Base-by-base conservation (phyloP, 2,113 vertebrate genomes). In the Zapornia atra region DNA sequence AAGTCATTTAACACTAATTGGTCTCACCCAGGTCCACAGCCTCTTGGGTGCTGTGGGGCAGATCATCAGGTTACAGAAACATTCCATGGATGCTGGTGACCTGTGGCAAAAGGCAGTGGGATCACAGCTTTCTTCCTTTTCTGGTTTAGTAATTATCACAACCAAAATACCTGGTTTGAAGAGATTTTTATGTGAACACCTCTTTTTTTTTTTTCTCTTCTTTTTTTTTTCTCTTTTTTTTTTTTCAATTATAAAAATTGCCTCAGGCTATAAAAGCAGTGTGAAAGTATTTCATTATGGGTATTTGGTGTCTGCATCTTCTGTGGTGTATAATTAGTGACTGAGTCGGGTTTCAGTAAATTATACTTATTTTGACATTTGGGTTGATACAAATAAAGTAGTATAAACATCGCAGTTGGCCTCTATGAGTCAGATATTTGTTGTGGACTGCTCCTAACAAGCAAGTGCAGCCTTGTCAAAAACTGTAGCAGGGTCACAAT, bases 331-430 rank as follows among this genome's bases (percentile, higher is more conserved):
- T 87, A 95, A 96, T 96, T 96, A 93, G 78, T 79, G 91, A 82
- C 5, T 10, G 42, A 50, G 70, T 54, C 56, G 89, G 66, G 76
- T 92, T 95, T 95, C 68, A 73, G 73, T 94, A 91, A 96, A 90
- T 90, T 57, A 70, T 56, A 87, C 69, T 92, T 97, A 96, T 92
- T 96, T 96, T 97, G 94, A 96, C 90, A 24, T 79, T 77, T 81
- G 78, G 53, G 73, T 76, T 96, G 87, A 93, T 95, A 93, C 81
- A 97, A 95, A 92, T 94, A 95, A 95, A 95, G 96, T 59, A 88
- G 69, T 94, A 48, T 68, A 94, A 93, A 85, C 78, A 93, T 36
- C 1, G 2, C 38, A 78, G 53, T 15, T 82, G 46, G 68, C 85
- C 85, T 92, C 91, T 60, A 4, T 95, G 83, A 94, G 81, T 96